Base-by-base conservation (phyloP, 2,797 vertebrate genomes). In the Pangasius sanitwongsei region DNA sequence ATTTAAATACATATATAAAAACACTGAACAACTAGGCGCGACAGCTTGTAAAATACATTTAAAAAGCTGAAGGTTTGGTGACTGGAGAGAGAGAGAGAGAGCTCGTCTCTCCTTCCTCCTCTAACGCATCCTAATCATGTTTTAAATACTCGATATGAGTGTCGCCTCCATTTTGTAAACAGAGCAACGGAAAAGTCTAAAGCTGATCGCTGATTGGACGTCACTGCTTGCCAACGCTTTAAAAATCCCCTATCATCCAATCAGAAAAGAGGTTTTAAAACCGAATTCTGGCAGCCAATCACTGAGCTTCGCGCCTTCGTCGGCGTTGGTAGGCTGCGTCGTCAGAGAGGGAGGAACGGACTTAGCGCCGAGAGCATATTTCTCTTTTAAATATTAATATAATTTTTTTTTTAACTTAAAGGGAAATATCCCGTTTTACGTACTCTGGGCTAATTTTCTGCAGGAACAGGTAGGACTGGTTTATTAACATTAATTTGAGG, bases 261-360 rank as follows among this genome's bases (percentile, higher is more conserved):
- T 96, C 15, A 94, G 1, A 91, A 81, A 1, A 25, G 69, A 69
- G 70, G 50, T 18, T 95, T 96, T 96, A 91, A 96, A 93, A 94
- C 92, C 92, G 91, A 82, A 81, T n/a, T 25, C 4, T 7, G 0
- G 0, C 2, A 88, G 69, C 96, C 96, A 97, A 96, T 97, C 92
- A 90, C 37, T 25, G 31, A 61, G 57, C 94, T 96, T 96, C 94
- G 95, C 96, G 96, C 96, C 96, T 94, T 95, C 92, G 74, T 50
- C 72, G 86, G 88, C 69, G 91, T 94, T 93, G 94, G 94, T 94
- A 87, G 92, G 88, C 92, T 92, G 92, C 74, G 89, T 83, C 41
- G 83, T 83, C 87, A 34, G 89, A 93, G 94, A 95, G 95, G 95
- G 96, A 94, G 95, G 95, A 93, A 91, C 84, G 67, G 91, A 83